These are phyloP conservation scores for Megaustenia siamemsis DNA, from an alignment of 2,888 invertebrate species.

Conservation along the genomic window DNA sequence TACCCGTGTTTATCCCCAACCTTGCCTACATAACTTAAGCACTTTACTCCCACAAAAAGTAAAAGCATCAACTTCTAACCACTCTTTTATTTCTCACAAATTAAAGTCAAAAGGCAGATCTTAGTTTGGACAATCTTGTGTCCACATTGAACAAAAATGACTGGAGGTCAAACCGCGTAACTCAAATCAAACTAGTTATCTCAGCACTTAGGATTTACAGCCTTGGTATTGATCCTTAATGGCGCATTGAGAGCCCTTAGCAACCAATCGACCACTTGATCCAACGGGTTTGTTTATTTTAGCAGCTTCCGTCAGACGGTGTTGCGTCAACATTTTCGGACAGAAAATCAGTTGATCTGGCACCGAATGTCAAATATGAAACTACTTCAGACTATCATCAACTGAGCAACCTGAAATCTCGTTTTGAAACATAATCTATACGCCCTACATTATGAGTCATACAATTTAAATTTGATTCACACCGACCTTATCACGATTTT, in stretches of 20 bases:
- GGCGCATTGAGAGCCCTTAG: constrained; percentile 15
- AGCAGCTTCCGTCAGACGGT: constrained; percentile 40
- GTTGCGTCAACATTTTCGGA: constrained; percentile 30
- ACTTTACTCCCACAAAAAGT: too few relatives aligned
- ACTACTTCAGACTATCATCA: background rate
- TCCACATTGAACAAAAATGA: background rate
- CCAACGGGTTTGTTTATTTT: constrained; percentile 41
- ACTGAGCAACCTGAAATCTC: background rate
- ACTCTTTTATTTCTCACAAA: too few relatives aligned
- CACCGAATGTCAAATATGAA: background rate
- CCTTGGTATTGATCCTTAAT: constrained; percentile 44
- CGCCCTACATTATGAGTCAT: too few relatives aligned
- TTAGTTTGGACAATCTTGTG: too few relatives aligned
- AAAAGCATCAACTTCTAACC: too few relatives aligned
- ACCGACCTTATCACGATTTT: too few relatives aligned
- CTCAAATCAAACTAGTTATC: constrained; percentile 40
- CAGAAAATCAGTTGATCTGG: background rate
- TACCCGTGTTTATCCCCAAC: too few relatives aligned
- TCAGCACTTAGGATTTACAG: constrained; percentile 33
- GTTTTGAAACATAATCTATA: too few relatives aligned
- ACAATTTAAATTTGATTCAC: too few relatives aligned
- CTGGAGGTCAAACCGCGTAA: background rate
- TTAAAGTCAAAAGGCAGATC: too few relatives aligned
- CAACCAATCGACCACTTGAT: background rate
- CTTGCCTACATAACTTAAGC: too few relatives aligned